Evolutionary conservation across 2,888 invertebrate species (phyloP).

Genomic region (Liodrosophila aerea): DNA sequence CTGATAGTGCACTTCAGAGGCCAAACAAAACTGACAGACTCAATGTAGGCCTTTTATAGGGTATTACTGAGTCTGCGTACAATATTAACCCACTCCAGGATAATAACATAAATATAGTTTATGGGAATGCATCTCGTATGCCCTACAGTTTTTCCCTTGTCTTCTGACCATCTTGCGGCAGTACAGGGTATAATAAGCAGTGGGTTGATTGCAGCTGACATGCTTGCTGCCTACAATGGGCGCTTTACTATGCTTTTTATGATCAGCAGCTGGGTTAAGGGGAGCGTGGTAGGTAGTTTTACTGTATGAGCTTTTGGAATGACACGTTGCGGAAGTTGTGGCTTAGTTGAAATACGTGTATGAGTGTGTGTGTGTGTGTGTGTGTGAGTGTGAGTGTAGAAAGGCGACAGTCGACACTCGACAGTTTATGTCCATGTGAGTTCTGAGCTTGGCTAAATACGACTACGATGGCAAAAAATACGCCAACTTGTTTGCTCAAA

Average conservation of each 20-base stretch:
- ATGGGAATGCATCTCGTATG: too few relatives aligned
- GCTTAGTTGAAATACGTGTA: conserved; percentile 52
- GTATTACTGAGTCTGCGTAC: too few relatives aligned
- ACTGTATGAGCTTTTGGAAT: conserved; percentile 45
- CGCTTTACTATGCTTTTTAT: conserved; percentile 20
- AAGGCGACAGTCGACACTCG: conserved; percentile 34
- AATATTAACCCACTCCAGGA: too few relatives aligned
- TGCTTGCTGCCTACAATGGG: conserved; percentile 5
- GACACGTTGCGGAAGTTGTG: conserved; percentile 76
- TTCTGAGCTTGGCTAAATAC: conserved; percentile 61
- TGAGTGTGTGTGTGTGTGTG: conserved; percentile 12
- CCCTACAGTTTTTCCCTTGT: background rate
- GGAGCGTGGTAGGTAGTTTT: conserved; percentile 9
- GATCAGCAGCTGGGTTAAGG: conserved; percentile 15
- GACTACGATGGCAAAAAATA: too few relatives aligned
- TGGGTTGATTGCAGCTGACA: conserved; percentile 1
- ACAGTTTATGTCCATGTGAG: conserved; percentile 42
- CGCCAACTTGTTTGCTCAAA: conserved; percentile 74
- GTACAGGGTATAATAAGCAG: conserved; percentile 40
- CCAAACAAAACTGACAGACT: too few relatives aligned
- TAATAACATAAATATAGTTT: too few relatives aligned
- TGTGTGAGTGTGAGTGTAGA: conserved; percentile 21
- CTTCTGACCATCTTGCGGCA: background rate
- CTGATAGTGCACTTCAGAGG: too few relatives aligned
- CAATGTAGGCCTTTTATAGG: too few relatives aligned